Conservation (phyloP, 2,888 invertebrate species). For the Laspeyria flexula region DNA sequence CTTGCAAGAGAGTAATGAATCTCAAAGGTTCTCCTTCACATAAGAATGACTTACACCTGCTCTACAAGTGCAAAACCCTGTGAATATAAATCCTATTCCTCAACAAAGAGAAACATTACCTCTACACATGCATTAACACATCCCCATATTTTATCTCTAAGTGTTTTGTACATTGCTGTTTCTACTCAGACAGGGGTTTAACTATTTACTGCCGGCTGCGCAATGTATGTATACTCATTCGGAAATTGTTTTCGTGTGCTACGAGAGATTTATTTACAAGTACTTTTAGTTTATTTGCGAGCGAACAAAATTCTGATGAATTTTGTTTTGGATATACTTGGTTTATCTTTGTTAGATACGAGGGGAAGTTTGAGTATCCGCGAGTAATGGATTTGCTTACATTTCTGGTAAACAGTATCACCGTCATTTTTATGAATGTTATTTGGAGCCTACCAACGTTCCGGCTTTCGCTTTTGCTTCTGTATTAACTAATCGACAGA, state of each 20-base stretch:
- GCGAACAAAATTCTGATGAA: conserved; percentile 32
- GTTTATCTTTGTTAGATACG: conserved; percentile 5
- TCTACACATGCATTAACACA: conserved; percentile 63
- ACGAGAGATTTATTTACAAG: conserved; percentile 43
- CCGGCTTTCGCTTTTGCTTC: no score
- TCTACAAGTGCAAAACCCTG: conserved; percentile 8
- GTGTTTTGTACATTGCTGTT: conserved; percentile 60
- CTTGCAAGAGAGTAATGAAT: no score
- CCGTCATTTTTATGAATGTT: not conserved
- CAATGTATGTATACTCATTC: conserved; percentile 43
- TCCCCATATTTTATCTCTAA: conserved; percentile 66
- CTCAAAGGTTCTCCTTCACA: no score
- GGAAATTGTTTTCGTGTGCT: conserved; percentile 45
- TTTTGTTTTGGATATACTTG: conserved; percentile 17
- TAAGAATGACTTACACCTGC: conserved; percentile 4
- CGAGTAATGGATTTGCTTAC: conserved; percentile 1
- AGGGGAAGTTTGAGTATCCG: not conserved
- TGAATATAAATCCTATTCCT: conserved; percentile 23
- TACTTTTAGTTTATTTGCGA: conserved; percentile 42
- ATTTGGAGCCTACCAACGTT: no score
- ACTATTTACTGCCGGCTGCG: conserved; percentile 48
- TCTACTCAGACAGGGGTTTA: conserved; percentile 45
- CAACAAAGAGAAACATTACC: conserved; percentile 43
- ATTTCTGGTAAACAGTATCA: not conserved
- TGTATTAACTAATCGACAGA: not conserved